phyloP scores from a whole-genome alignment of 2,888 invertebrate species.

The Apotomis betuletana region DNA sequence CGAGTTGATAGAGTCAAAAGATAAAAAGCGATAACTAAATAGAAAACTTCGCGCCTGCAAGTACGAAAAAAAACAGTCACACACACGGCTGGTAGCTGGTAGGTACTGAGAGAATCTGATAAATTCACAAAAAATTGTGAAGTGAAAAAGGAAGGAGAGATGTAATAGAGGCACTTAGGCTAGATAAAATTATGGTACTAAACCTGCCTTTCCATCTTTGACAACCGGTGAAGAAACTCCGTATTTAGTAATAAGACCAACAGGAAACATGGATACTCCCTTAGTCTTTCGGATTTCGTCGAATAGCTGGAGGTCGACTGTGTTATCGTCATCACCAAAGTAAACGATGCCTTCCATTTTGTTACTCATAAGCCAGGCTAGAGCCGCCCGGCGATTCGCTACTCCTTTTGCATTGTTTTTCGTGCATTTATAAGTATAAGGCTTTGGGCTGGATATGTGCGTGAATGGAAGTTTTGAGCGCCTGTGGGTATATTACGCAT shows the following conservation, averaged over 20 bases:
- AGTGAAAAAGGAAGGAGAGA: no score
- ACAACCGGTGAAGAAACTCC: slow-evolving; percentile 87
- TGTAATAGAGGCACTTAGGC: no score
- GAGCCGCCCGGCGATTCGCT: slow-evolving; percentile 87
- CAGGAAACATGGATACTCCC: slow-evolving; percentile 92
- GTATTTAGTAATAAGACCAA: slow-evolving; percentile 89
- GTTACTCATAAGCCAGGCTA: slow-evolving; percentile 85
- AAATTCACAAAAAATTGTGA: no score
- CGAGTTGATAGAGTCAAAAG: no score
- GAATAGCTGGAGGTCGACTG: slow-evolving; percentile 87
- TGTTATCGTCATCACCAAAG: slow-evolving; percentile 91
- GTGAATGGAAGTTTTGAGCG: slow-evolving; percentile 84
- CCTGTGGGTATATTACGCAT: slow-evolving; percentile 50
- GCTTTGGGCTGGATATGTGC: slow-evolving; percentile 86
- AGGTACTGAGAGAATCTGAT: no score
- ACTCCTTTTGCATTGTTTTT: slow-evolving; percentile 85
- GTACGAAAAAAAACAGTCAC: no score
- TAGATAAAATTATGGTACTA: no score
- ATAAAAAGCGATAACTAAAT: no score
- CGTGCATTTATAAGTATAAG: slow-evolving; percentile 78
- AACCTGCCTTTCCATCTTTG: slow-evolving; percentile 77
- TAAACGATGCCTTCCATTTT: slow-evolving; percentile 86
- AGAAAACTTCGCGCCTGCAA: no score
- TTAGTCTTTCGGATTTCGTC: slow-evolving; percentile 88
- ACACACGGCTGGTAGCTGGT: no score